phyloP scores from a whole-genome alignment of 2,797 vertebrate species.

The Antrozous pallidus region DNA sequence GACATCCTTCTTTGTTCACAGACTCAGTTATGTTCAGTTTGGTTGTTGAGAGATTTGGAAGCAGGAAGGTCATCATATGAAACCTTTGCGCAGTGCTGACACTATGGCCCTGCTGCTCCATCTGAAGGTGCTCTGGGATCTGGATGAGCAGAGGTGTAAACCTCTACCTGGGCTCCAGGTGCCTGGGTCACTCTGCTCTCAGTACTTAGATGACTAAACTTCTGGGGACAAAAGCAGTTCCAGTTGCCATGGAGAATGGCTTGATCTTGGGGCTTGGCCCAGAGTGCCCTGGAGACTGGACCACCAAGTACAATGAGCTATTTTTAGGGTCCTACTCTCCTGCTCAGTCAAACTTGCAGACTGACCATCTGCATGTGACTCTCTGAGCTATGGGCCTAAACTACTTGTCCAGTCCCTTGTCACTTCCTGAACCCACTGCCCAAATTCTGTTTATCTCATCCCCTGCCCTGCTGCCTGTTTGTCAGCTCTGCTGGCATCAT shows the following conservation, averaged over 20 bases:
- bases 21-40: not conserved
- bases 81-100: not conserved
- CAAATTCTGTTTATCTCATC: not conserved
- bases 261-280: not conserved
- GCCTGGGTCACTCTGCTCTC: not conserved
- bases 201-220: not conserved
- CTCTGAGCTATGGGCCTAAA: not conserved
- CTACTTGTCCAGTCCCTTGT: not conserved
- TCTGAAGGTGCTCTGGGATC: not conserved
- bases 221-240: not conserved
- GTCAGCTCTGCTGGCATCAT: not conserved
- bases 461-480: not conserved
- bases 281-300: not conserved
- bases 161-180: not conserved
- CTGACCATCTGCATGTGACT: not conserved
- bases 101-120: rapidly evolving
- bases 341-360: not conserved
- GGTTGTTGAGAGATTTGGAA: not conserved
- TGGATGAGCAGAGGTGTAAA: not conserved
- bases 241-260: not conserved
- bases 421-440: not conserved
- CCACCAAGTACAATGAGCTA: not conserved
- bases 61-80: not conserved
- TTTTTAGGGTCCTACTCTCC: not conserved
- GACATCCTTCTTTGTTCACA: conserved; percentile 53